phyloP scores from a whole-genome alignment of 1,140 invertebrate species.

The Drosophila funebris region DNA sequence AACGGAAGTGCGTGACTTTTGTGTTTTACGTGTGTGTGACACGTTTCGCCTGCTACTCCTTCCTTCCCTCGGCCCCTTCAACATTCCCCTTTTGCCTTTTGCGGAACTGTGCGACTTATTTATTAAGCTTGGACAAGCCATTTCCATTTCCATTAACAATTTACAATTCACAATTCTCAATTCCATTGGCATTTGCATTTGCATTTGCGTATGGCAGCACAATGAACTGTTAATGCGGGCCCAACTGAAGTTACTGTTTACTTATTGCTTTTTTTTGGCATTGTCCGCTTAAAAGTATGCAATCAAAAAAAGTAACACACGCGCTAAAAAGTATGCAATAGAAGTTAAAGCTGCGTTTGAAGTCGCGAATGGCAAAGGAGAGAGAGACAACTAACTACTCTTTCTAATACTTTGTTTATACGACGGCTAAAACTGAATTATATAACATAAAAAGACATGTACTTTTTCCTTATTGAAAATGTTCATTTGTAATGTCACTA shows the following conservation, averaged over 20 bases:
- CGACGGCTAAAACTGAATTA: too few species aligned
- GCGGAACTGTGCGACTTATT: conserved; percentile 64
- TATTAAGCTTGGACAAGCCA: conserved; percentile 43
- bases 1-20: conserved; percentile 78
- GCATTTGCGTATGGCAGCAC: conserved; percentile 40
- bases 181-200: conserved; percentile 40
- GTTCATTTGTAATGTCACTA: too few species aligned
- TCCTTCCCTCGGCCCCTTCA: conserved; percentile 12
- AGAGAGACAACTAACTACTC: not conserved
- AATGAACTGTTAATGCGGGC: conserved; percentile 57
- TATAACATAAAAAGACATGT: too few species aligned
- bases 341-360: not conserved
- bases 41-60: conserved; percentile 40
- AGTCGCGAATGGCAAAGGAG: not conserved
- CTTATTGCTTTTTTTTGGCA: not conserved
- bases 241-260: not conserved
- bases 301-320: not conserved
- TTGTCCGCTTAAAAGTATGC: conserved; percentile 21
- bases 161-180: not conserved
- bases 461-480: too few species aligned
- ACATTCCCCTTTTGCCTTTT: conserved; percentile 23
- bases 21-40: conserved; percentile 67
- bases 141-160: conserved; percentile 36
- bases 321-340: conserved; percentile 34
- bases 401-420: not conserved